A percentile compares a stretch with the other conserved stretches of the same genome.
Evolutionary conservation across 2,113 vertebrate genomes (phyloP).

Genomic region (Scomber colias): DNA sequence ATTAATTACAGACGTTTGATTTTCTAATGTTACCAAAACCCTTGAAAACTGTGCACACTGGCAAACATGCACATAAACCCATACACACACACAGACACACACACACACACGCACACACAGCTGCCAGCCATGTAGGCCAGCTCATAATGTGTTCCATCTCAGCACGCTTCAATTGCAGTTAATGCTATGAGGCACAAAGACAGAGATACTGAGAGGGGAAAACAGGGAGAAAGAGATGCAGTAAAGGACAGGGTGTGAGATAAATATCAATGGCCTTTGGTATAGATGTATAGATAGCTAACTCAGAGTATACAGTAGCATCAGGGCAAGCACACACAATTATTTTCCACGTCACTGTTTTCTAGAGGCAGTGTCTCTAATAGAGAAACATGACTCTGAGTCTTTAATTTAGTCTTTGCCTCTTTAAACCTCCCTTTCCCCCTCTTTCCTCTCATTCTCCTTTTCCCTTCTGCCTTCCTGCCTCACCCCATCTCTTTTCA

Average conservation of each 20-base stretch:
- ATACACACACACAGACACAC: conserved; percentile 21
- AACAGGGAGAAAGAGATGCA: conserved; percentile 32
- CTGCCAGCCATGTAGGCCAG: conserved; percentile 76
- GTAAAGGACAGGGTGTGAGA: conserved; percentile 60
- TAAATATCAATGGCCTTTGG: conserved; percentile 75
- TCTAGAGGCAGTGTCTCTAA: conserved; percentile 65
- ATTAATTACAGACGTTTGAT: neutral
- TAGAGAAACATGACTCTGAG: conserved; percentile 68
- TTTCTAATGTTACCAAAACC: conserved; percentile 1
- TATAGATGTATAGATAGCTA: conserved; percentile 66
- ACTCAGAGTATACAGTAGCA: conserved; percentile 37
- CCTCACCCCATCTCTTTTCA: conserved; percentile 77
- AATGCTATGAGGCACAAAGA: conserved; percentile 73
- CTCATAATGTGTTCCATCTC: conserved; percentile 81
- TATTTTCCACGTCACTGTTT: conserved; percentile 28
- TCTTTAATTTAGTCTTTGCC: conserved; percentile 74
- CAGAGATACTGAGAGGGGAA: conserved; percentile 57
- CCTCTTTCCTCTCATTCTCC: neutral
- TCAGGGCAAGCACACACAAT: conserved; percentile 46
- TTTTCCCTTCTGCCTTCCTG: conserved; percentile 20
- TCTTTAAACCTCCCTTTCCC: conserved; percentile 27
- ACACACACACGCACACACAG: conserved; percentile 59
- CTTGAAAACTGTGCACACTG: conserved; percentile 1
- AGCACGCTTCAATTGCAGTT: conserved; percentile 73
- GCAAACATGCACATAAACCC: too few relatives aligned